phyloP scores from a whole-genome alignment of 1,140 invertebrate genomes.

The Caenorhabditis latens region DNA sequence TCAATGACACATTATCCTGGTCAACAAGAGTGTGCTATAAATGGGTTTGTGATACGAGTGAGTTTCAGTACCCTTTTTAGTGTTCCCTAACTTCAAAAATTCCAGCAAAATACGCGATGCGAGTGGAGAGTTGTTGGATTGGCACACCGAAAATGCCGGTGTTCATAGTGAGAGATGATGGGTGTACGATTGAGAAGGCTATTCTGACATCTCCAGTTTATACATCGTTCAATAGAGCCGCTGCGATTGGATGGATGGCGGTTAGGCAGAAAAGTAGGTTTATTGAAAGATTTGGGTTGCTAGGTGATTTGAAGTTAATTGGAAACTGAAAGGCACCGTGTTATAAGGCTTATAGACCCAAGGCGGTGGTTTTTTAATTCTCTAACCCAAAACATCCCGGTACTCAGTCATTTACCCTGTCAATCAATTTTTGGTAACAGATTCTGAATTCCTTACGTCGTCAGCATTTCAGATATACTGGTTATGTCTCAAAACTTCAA shows the following conservation, averaged over 20 bases:
- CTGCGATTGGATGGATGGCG: constrained; percentile 41
- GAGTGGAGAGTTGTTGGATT: constrained; percentile 49
- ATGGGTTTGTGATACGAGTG: constrained; percentile 46
- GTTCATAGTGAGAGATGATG: constrained; percentile 8
- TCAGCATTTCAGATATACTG: no score
- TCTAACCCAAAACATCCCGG: no score
- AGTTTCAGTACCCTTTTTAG: background rate
- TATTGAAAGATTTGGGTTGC: background rate
- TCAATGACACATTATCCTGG: constrained; percentile 28
- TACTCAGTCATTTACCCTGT: no score
- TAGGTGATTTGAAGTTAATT: no score
- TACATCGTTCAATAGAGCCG: constrained; percentile 27
- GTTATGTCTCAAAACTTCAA: no score
- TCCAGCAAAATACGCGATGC: constrained; percentile 39
- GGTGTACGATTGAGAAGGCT: constrained; percentile 31
- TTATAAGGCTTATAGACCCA: no score
- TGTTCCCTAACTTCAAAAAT: no score
- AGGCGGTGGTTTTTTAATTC: no score
- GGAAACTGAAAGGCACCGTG: no score
- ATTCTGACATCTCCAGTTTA: constrained; percentile 48
- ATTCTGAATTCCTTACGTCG: no score
- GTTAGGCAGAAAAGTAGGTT: constrained; percentile 23
- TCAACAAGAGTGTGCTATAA: constrained; percentile 41
- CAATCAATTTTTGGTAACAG: no score
- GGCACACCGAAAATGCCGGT: constrained; percentile 19